phyloP scores from a whole-genome alignment of 2,888 invertebrate species.

The Eilema griseolum region DNA sequence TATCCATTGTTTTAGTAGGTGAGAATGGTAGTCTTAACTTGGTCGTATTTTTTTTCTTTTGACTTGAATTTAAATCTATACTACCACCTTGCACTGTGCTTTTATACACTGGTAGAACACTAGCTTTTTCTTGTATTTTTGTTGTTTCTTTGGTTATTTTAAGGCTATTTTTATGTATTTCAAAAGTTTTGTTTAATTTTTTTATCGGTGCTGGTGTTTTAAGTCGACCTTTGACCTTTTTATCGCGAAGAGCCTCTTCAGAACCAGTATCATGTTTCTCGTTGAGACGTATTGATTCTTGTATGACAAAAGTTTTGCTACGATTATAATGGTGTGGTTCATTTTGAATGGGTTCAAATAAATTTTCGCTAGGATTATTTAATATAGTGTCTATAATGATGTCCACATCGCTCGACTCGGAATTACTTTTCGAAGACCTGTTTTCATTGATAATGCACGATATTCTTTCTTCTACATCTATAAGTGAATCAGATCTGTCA shows the following conservation, averaged over 20 bases:
- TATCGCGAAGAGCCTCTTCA: slow-evolving; percentile 61
- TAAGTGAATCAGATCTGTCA: slow-evolving; percentile 75
- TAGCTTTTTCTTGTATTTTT: slow-evolving; percentile 68
- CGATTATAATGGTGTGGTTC: slow-evolving; percentile 65
- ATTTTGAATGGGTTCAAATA: slow-evolving; percentile 63
- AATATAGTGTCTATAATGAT: slow-evolving; percentile 76
- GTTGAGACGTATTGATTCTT: slow-evolving; percentile 57
- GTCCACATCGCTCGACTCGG: slow-evolving; percentile 81
- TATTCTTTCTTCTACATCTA: slow-evolving; percentile 82
- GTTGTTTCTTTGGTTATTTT: slow-evolving; percentile 61
- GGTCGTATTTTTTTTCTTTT: slow-evolving; percentile 72
- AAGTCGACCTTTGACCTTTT: slow-evolving; percentile 72
- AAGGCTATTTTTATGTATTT: slow-evolving; percentile 65
- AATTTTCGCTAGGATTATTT: slow-evolving; percentile 65
- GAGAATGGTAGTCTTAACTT: slow-evolving; percentile 81
- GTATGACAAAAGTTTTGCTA: slow-evolving; percentile 76
- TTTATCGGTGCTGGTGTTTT: slow-evolving; percentile 73
- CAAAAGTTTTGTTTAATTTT: slow-evolving; percentile 74
- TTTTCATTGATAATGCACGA: slow-evolving; percentile 82
- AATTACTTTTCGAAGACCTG: slow-evolving; percentile 82
- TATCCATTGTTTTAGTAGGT: slow-evolving; percentile 78
- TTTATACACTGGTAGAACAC: slow-evolving; percentile 78
- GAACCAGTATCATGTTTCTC: slow-evolving; percentile 57
- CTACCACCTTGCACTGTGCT: slow-evolving; percentile 67
- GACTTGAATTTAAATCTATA: slow-evolving; percentile 65